phyloP scores from a whole-genome alignment of 2,888 invertebrate species.

The Tenthredo mesomela region DNA sequence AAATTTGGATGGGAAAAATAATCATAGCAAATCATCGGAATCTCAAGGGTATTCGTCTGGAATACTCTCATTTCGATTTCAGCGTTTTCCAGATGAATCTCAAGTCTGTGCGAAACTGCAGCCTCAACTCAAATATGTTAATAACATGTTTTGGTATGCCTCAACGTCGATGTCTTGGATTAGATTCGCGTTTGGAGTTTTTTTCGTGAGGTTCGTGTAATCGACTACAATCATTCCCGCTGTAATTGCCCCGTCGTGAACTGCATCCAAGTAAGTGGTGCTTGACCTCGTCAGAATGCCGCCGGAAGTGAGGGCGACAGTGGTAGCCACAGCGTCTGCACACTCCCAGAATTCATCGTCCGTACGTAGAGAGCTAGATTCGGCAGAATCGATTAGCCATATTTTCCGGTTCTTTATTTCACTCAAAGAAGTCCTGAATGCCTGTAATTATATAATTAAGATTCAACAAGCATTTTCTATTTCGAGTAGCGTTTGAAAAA shows the following conservation, averaged over 20 bases:
- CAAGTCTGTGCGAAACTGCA: background rate
- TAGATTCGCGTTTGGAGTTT: slow-evolving; percentile 55
- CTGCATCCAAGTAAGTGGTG: slow-evolving; percentile 50
- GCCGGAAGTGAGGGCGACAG: slow-evolving; percentile 60
- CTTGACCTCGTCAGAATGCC: slow-evolving; percentile 37
- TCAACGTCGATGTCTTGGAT: slow-evolving; percentile 52
- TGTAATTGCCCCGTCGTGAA: slow-evolving; percentile 53
- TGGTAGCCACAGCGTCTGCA: slow-evolving; percentile 65
- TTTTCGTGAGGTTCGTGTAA: slow-evolving; percentile 51
- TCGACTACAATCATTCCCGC: slow-evolving; percentile 59
- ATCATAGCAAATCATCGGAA: background rate
- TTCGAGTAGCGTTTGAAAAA: background rate
- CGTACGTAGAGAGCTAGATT: slow-evolving; percentile 29
- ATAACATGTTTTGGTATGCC: slow-evolving; percentile 54
- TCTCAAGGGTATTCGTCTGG: background rate
- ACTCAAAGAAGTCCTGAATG: slow-evolving; percentile 65
- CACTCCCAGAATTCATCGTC: slow-evolving; percentile 60
- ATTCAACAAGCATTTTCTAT: background rate
- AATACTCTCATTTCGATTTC: background rate
- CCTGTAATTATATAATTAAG: slow-evolving; percentile 57
- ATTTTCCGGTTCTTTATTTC: slow-evolving; percentile 59
- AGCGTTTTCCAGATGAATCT: background rate
- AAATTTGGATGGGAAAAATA: no score
- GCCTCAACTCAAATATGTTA: slow-evolving; percentile 32
- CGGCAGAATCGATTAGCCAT: slow-evolving; percentile 64